Evolutionary conservation across 1,140 invertebrate genomes (phyloP).

Genomic region (Heliconius eleuchia): DNA sequence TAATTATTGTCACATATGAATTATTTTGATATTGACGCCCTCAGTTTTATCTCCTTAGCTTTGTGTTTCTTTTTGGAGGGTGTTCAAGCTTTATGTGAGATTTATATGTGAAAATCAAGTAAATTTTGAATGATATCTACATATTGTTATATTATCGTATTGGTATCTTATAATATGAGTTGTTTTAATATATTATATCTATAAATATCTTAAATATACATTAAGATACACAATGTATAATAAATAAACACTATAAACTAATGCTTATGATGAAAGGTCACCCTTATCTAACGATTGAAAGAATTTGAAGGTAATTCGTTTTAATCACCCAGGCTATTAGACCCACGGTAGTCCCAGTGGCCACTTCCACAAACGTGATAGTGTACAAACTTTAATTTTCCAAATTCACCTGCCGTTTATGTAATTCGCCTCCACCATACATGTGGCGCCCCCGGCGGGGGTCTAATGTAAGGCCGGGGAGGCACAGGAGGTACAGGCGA

Average conservation of each 20-base stretch:
- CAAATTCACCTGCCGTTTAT: constrained; percentile 78
- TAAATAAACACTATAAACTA: no score
- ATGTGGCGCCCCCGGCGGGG: constrained; percentile 64
- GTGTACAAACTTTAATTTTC: constrained; percentile 75
- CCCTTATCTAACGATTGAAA: neutral
- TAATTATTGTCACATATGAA: constrained; percentile 80
- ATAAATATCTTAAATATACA: no score
- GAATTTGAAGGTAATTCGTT: constrained; percentile 14
- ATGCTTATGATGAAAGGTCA: neutral
- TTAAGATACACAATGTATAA: no score
- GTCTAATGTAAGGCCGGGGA: constrained; percentile 67
- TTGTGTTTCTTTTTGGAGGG: constrained; percentile 33
- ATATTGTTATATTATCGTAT: neutral
- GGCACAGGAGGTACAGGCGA: constrained; percentile 56
- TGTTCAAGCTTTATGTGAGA: constrained; percentile 4
- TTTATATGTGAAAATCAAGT: neutral
- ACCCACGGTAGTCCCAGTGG: constrained; percentile 44
- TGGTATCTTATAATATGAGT: neutral
- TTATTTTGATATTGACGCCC: constrained; percentile 76
- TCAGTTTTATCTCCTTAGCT: constrained; percentile 50
- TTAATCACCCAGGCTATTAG: constrained; percentile 32
- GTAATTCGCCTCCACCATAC: constrained; percentile 73
- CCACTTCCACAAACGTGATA: constrained; percentile 46
- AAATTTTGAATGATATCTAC: neutral
- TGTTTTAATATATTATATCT: no score